Percentiles rank a stretch among this genome's conserved stretches.
Conservation (phyloP, 37 sponge, comb jelly and placozoan species). For the Chondrosia reniformis region DNA sequence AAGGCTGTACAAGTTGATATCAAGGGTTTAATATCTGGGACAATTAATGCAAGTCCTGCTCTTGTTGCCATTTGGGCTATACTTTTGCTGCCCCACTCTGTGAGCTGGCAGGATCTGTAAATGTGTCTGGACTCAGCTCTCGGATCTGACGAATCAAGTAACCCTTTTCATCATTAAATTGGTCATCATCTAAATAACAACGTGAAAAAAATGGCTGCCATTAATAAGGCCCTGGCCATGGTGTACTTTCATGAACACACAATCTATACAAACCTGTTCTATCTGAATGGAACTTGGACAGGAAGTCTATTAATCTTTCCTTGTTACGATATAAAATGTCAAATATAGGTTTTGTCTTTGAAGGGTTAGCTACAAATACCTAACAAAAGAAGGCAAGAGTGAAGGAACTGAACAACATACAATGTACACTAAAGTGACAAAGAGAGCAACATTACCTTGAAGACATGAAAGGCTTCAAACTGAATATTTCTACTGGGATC, state of each 20-base stretch:
- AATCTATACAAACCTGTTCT: constrained; percentile 69
- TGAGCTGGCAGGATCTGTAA: background rate
- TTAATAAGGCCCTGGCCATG: too few species aligned
- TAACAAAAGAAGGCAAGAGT: background rate
- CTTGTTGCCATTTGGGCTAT: background rate
- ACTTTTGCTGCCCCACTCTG: background rate
- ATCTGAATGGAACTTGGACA: constrained; percentile 93
- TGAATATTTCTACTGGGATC: constrained; percentile 91
- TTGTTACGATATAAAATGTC: constrained; percentile 95
- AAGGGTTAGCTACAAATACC: constrained; percentile 99
- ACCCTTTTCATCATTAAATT: constrained; percentile 96
- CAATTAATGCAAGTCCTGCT: background rate
- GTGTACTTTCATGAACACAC: background rate
- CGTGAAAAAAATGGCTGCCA: background rate
- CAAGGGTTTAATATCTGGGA: background rate
- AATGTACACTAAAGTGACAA: background rate
- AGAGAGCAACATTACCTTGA: constrained; percentile 73
- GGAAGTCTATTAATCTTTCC: constrained; percentile 90
- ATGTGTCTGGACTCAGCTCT: constrained; percentile 58
- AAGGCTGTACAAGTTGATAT: too few species aligned
- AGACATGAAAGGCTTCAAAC: constrained; percentile 99
- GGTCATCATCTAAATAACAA: constrained; percentile 97
- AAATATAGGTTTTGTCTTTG: constrained; percentile 85
- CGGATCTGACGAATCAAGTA: constrained; percentile 94
- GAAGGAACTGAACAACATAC: background rate